Evolutionary conservation across 2,888 invertebrate species (phyloP), one percentile per base, ranked within the genome.

Genomic region (Danaus chrysippus): DNA sequence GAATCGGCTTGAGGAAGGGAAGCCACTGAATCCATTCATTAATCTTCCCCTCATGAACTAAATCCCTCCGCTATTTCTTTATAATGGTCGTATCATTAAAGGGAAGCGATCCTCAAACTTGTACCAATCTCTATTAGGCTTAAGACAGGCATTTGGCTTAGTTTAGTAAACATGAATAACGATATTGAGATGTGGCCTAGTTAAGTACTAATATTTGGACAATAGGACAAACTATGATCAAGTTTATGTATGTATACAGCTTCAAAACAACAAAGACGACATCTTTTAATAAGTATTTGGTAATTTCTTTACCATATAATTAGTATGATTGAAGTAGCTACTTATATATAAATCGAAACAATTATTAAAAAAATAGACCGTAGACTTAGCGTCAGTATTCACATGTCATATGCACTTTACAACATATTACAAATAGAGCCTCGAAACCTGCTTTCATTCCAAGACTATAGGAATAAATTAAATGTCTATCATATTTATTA

Each of bases 41-140:
- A 68, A 68, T 67, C 67, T 67, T 65, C 62, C 59, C 46, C 62
- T 62, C 62, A 62, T 67, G 61, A 63, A 63, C 62, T 49, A 62
- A 67, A 68, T 68, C 68, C 63, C 63, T 58, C 11, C 54, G 59
- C 65, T 59, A 63, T 68, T 68, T 59, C 60, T 64, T 64, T 63
- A 65, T 65, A 63, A 67, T 60, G 67, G 54, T 15, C 59, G 62
- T 61, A 67, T 65, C 65, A 61, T 63, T 64, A 62, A 64, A 61
- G 56, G 42, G 59, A 11, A 57, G 56, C 43, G 59, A 53, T 62
- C 56, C 62, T 65, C 62, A 59, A 56, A 65, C 62, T 65, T 55
- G 59, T 54, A 62, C 65, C 65, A 44, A 67, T 65, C 62, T 59
- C 61, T 62, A 61, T 67, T 62, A 61, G 44, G 56, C 42, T 42